Evolutionary conservation across 2,888 invertebrate genomes (phyloP).

Genomic region (Stenurella melanura): DNA sequence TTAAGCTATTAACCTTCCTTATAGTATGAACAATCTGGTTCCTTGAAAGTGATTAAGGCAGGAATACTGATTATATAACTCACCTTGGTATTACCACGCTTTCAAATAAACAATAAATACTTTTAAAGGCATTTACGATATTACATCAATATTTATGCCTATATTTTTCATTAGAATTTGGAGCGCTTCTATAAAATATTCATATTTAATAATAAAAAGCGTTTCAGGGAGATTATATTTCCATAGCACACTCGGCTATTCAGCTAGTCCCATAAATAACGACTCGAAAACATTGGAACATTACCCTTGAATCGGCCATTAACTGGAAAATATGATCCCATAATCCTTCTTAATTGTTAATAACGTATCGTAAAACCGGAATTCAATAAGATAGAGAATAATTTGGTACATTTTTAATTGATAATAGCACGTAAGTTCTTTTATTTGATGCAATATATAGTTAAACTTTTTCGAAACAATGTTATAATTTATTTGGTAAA

Average conservation of each 20-base stretch:
- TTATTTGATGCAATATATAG: too few relatives aligned
- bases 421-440: not conserved
- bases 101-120: slow-evolving; percentile 8
- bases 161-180: slow-evolving; percentile 40
- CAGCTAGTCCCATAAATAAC: slow-evolving; percentile 35
- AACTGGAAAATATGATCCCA: slow-evolving; percentile 33
- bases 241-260: slow-evolving; percentile 33
- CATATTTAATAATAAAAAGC: slow-evolving; percentile 48
- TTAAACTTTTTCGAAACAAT: not conserved
- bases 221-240: slow-evolving; percentile 46
- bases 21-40: too few relatives aligned
- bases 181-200: slow-evolving; percentile 42
- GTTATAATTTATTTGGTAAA: not conserved
- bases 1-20: too few relatives aligned
- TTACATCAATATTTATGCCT: slow-evolving; percentile 34
- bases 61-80: not conserved
- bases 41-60: too few relatives aligned
- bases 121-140: not conserved
- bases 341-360: slow-evolving; percentile 41
- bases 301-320: slow-evolving; percentile 40
- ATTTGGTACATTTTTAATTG: not conserved
- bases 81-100: not conserved
- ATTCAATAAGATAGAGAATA: slow-evolving; percentile 21
- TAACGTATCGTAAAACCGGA: slow-evolving; percentile 14
- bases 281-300: slow-evolving; percentile 36